A percentile compares a stretch with the other conserved stretches of the same genome.
Conservation (phyloP, 2,797 vertebrate species). For the Cercopithecus petaurista region DNA sequence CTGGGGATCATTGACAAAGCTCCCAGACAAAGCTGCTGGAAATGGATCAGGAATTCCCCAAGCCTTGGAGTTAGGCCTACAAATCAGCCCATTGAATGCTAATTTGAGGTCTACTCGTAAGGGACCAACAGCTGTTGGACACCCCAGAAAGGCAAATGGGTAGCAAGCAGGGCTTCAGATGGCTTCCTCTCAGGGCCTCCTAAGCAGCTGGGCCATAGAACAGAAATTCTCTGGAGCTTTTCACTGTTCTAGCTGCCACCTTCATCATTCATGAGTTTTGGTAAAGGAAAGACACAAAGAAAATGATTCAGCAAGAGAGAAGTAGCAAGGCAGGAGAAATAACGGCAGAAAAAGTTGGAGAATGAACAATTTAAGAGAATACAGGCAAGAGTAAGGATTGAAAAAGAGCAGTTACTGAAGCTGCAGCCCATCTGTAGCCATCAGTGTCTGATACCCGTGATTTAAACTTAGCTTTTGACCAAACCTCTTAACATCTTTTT, state of each 20-base stretch:
- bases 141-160: not conserved
- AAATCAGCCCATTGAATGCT: not conserved
- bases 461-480: not conserved
- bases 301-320: not conserved
- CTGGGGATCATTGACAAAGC: not conserved
- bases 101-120: not conserved
- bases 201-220: not conserved
- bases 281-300: not conserved
- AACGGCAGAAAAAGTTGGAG: not conserved
- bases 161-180: not conserved
- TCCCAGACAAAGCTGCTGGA: not conserved
- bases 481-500: not conserved
- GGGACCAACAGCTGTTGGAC: not conserved
- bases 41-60: not conserved
- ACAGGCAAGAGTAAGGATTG: not conserved
- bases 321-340: not conserved
- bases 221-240: not conserved
- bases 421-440: not conserved
- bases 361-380: not conserved
- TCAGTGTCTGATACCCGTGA: not conserved
- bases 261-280: not conserved
- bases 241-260: not conserved
- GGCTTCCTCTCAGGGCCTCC: not conserved
- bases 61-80: not conserved
- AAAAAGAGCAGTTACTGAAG: not conserved